Evolutionary conservation across 2,888 invertebrate species (phyloP).

Genomic region (Idaea aversata): DNA sequence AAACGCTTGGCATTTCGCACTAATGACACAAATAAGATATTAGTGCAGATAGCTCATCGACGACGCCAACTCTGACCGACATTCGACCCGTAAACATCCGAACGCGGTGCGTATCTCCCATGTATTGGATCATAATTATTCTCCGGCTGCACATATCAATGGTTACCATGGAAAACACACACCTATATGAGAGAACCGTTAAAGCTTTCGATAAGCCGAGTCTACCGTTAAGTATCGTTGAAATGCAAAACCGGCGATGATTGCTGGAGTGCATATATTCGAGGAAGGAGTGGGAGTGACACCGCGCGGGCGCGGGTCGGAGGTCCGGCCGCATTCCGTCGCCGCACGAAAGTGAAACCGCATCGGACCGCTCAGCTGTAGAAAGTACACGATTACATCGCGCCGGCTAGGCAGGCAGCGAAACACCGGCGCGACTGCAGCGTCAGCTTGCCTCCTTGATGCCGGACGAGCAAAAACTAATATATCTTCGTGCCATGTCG

Average conservation of each 20-base stretch:
- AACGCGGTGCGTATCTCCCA: slow-evolving; percentile 36
- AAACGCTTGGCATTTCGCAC: slow-evolving; percentile 78
- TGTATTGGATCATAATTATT: not conserved
- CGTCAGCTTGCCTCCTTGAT: slow-evolving; percentile 27
- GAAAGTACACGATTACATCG: slow-evolving; percentile 78
- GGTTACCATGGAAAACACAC: slow-evolving; percentile 7
- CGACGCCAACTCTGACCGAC: slow-evolving; percentile 19
- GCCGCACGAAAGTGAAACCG: slow-evolving; percentile 78
- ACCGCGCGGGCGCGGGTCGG: slow-evolving; percentile 64
- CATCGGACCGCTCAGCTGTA: slow-evolving; percentile 71
- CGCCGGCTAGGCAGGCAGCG: slow-evolving; percentile 38
- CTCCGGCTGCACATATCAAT: too few relatives aligned
- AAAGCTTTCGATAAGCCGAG: slow-evolving; percentile 40
- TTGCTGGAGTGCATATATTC: slow-evolving; percentile 33
- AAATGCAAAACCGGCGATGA: slow-evolving; percentile 45
- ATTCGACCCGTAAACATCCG: slow-evolving; percentile 37
- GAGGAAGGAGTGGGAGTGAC: slow-evolving; percentile 44
- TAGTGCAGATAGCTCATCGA: slow-evolving; percentile 64
- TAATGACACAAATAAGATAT: slow-evolving; percentile 80
- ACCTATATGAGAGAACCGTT: slow-evolving; percentile 42
- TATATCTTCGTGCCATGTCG: slow-evolving; percentile 54
- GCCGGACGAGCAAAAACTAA: slow-evolving; percentile 72
- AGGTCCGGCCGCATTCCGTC: slow-evolving; percentile 78
- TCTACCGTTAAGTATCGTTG: slow-evolving; percentile 40
- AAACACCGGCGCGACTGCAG: slow-evolving; percentile 31